Conservation (phyloP, 2,888 invertebrate species). For the Polylopha cassiicola region DNA sequence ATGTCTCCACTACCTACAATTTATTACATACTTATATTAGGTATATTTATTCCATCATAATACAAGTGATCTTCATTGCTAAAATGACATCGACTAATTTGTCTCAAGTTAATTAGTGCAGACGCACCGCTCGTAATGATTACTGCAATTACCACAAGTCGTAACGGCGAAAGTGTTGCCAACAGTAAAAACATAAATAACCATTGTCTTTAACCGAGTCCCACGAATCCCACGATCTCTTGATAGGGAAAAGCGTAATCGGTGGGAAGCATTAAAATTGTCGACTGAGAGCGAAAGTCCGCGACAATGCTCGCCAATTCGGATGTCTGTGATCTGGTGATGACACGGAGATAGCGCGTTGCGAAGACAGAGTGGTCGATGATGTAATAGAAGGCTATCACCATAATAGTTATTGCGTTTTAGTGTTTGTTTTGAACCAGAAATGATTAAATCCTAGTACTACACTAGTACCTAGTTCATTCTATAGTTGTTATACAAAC, state of each 20-base stretch:
- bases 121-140: slow-evolving; percentile 40
- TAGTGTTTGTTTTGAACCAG: too few relatives aligned
- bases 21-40: too few relatives aligned
- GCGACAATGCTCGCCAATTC: slow-evolving; percentile 48
- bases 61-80: slow-evolving; percentile 6
- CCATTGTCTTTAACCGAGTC: slow-evolving; percentile 58
- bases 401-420: too few relatives aligned
- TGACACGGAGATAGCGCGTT: slow-evolving; percentile 25
- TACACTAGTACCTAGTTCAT: too few relatives aligned
- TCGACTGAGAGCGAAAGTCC: slow-evolving; percentile 61
- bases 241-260: slow-evolving; percentile 71
- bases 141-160: slow-evolving; percentile 49
- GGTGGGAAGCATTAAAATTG: slow-evolving; percentile 60
- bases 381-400: slow-evolving; percentile 11
- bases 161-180: slow-evolving; percentile 67
- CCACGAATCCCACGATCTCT: slow-evolving; percentile 70
- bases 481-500: too few relatives aligned
- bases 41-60: not conserved
- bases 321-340: slow-evolving; percentile 18
- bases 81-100: slow-evolving; percentile 25
- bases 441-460: too few relatives aligned
- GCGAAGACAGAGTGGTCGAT: slow-evolving; percentile 17
- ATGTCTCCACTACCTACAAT: too few relatives aligned
- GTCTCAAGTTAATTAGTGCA: slow-evolving; percentile 33
- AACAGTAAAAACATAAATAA: slow-evolving; percentile 56